Evolutionary conservation across 2,113 vertebrate genomes (phyloP).

Genomic region (Menura novaehollandiae): DNA sequence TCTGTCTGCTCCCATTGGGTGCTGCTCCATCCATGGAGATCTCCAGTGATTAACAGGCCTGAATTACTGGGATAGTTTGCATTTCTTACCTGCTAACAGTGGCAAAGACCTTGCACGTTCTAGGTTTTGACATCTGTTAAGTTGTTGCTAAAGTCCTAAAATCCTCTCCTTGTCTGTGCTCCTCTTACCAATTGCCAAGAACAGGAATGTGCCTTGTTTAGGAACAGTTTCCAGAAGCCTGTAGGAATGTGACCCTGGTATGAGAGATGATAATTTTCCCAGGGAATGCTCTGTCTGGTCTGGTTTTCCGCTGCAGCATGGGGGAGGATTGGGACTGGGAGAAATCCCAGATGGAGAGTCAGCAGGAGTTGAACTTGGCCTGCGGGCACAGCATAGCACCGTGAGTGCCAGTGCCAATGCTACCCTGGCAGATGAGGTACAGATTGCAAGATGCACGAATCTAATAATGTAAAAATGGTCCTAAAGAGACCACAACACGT

Average conservation of each 20-base stretch:
- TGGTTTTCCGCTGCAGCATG: background rate
- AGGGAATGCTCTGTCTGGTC: background rate
- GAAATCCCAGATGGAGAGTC: background rate
- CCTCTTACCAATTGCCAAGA: background rate
- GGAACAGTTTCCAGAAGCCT: constrained; percentile 16
- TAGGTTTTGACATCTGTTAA: background rate
- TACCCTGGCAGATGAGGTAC: background rate
- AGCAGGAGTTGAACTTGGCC: background rate
- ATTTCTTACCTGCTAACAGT: background rate
- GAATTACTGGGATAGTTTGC: background rate
- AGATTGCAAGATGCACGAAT: background rate
- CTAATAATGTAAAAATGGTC: background rate
- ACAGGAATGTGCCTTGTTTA: constrained; percentile 38
- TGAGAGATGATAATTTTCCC: constrained; percentile 40
- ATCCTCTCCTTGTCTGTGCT: background rate
- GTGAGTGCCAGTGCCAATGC: background rate
- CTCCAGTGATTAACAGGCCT: background rate
- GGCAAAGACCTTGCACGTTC: background rate
- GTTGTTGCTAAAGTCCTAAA: background rate
- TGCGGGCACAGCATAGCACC: accelerated
- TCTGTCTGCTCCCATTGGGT: background rate
- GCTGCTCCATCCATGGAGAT: background rate
- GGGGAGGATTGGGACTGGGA: background rate
- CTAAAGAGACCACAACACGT: background rate
- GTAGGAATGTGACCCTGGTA: constrained; percentile 46